Evolutionary conservation across 2,797 vertebrate genomes (phyloP), one percentile per base, ranked within the genome.

Genomic region (Sebastiscus albofasciatus): DNA sequence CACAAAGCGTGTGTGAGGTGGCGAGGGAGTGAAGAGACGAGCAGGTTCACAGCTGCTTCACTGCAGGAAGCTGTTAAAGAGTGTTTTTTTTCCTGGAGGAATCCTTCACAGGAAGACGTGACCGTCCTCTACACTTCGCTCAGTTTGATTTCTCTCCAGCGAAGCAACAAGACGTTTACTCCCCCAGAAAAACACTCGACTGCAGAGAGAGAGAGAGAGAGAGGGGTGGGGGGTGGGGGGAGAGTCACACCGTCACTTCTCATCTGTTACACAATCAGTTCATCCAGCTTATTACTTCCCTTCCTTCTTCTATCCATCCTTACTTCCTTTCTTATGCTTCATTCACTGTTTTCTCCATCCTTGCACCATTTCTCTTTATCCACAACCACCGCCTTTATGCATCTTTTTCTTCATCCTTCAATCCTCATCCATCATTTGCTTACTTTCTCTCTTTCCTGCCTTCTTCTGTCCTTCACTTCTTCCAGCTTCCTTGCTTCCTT

Each of bases 51-150:
- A 39, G 69, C 58, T 27, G 33, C 71, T 13, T 46, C 67, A 2
- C 82, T 3, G 34, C 72, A 84, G 82, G 77, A 80, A 49, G 62
- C 56, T 20, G 42, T 29, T n/a, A 8, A 7, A 58, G 4, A 59
- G 20, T 54, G 22, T 65, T 83, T 79, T 67, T 75, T 33, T 66
- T 79, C 67, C 61, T 67, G 60, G 56, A 67, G 22, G 54, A 49
- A 22, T 26, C n/a, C 14, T 66, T 66, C 52, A 27, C 60, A 27
- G 68, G 68, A 65, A 46, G 72, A 59, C 54, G 73, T 76, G 79
- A 67, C 61, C 5, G 54, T 65, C 59, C 59, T 72, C 68, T 9
- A 2, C 60, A 22, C 60, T 46, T 31, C n/a, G 18, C 13, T 74
- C 31, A 8, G 64, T 73, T 80, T 74, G 26, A 22, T 70, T 65